phyloP scores from a whole-genome alignment of 2,888 invertebrate genomes.

The Perizoma affinitatum region DNA sequence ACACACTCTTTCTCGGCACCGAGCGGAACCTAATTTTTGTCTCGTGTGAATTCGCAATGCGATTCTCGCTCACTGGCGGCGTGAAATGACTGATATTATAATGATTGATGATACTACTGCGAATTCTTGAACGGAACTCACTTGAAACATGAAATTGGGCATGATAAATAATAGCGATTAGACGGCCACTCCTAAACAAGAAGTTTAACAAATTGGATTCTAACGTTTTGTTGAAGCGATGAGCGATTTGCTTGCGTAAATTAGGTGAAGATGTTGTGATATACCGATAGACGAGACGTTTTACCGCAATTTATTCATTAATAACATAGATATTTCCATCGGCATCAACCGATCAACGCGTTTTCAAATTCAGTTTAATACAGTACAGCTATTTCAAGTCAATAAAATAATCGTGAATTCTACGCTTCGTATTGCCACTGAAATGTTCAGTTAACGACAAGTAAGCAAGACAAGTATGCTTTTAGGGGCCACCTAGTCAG shows the following conservation, averaged over 20 bases:
- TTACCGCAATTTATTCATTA: conserved; percentile 25
- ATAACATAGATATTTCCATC: conserved; percentile 2
- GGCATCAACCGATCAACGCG: not conserved
- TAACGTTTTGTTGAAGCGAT: conserved; percentile 21
- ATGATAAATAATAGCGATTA: conserved; percentile 33
- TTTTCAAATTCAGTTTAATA: too few relatives aligned
- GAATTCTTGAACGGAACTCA: conserved; percentile 45
- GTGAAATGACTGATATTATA: conserved; percentile 66
- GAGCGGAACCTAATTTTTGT: conserved; percentile 82
- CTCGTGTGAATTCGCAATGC: conserved; percentile 76
- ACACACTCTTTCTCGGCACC: conserved; percentile 84
- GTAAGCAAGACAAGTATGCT: too few relatives aligned
- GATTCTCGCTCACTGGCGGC: conserved; percentile 57
- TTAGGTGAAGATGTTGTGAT: conserved; percentile 5
- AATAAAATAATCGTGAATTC: too few relatives aligned
- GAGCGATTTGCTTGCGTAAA: conserved; percentile 19
- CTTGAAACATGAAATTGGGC: conserved; percentile 33
- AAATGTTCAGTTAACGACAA: too few relatives aligned
- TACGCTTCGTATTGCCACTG: too few relatives aligned
- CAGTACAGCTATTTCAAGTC: too few relatives aligned
- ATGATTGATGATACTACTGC: conserved; percentile 36
- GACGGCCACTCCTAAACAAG: conserved; percentile 32
- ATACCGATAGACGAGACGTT: conserved; percentile 14
- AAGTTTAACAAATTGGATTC: conserved; percentile 38
- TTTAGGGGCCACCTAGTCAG: too few relatives aligned